These are phyloP conservation scores for Oasisia sp. DNA, from an alignment of 2,888 invertebrate genomes.

Conservation along the genomic window DNA sequence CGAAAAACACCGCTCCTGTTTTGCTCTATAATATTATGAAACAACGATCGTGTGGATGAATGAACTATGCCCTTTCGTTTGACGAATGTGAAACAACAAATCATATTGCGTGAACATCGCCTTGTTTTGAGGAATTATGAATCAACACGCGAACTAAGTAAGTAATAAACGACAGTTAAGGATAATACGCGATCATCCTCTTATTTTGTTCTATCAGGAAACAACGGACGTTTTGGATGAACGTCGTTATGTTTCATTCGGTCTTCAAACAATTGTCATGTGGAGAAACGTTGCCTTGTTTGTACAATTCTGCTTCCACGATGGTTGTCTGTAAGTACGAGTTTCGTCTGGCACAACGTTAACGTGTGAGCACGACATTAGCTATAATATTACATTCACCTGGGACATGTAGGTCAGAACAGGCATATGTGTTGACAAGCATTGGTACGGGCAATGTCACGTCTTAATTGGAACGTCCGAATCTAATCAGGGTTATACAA, in stretches of 20 bases:
- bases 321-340: too few relatives aligned
- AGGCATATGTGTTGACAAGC: background rate
- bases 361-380: too few relatives aligned
- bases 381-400: background rate
- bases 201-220: background rate
- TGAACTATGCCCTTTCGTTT: too few relatives aligned
- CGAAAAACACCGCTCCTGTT: too few relatives aligned
- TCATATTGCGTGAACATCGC: too few relatives aligned
- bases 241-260: background rate
- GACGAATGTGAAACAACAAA: too few relatives aligned
- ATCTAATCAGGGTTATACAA: constrained; percentile 12
- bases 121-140: background rate
- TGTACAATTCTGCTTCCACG: background rate
- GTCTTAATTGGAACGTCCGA: constrained; percentile 7
- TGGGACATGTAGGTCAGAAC: background rate
- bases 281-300: background rate
- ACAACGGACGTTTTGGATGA: background rate
- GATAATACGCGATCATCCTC: too few relatives aligned
- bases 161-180: too few relatives aligned
- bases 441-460: background rate
- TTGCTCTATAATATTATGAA: too few relatives aligned
- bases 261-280: background rate
- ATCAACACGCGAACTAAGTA: background rate
- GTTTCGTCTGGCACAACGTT: too few relatives aligned
- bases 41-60: too few relatives aligned